Conservation (phyloP, 2,888 invertebrate species). For the Lochmaea capreae region DNA sequence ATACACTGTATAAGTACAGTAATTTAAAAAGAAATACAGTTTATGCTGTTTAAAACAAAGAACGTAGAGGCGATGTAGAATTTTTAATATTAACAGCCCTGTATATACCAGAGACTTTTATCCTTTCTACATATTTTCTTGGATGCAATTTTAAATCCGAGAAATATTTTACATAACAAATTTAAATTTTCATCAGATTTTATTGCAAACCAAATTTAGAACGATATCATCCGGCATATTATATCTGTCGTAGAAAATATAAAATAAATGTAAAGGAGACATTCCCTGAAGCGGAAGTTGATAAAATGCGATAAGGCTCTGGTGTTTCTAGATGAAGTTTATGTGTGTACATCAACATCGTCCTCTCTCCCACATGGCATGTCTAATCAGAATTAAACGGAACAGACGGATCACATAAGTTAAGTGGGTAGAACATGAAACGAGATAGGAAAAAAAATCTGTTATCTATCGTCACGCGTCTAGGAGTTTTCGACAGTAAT, state of each 20-base stretch:
- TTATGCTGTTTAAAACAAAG: no score
- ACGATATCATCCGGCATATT: slow-evolving; percentile 10
- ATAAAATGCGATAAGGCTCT: slow-evolving; percentile 40
- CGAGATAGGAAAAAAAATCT: slow-evolving; percentile 33
- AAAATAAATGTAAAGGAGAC: slow-evolving; percentile 4
- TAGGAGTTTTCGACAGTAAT: background rate
- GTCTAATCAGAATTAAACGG: slow-evolving; percentile 34
- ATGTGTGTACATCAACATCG: slow-evolving; percentile 25
- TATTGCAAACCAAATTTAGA: slow-evolving; percentile 1
- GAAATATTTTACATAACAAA: background rate
- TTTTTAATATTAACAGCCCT: background rate
- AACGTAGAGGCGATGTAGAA: background rate
- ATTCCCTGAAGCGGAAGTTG: slow-evolving; percentile 39
- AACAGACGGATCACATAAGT: slow-evolving; percentile 34
- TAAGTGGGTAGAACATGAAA: slow-evolving; percentile 33
- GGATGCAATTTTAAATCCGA: background rate
- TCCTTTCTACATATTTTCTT: background rate
- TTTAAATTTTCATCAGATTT: slow-evolving; percentile 7
- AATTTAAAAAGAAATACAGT: no score
- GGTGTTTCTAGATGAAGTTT: slow-evolving; percentile 38
- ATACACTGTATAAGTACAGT: no score
- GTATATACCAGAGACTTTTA: background rate
- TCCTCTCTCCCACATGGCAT: slow-evolving; percentile 32
- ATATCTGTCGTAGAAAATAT: slow-evolving; percentile 15
- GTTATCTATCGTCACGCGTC: slow-evolving; percentile 24